Base-by-base conservation (phyloP, 2,888 invertebrate species). In the Eudemis profundana region DNA sequence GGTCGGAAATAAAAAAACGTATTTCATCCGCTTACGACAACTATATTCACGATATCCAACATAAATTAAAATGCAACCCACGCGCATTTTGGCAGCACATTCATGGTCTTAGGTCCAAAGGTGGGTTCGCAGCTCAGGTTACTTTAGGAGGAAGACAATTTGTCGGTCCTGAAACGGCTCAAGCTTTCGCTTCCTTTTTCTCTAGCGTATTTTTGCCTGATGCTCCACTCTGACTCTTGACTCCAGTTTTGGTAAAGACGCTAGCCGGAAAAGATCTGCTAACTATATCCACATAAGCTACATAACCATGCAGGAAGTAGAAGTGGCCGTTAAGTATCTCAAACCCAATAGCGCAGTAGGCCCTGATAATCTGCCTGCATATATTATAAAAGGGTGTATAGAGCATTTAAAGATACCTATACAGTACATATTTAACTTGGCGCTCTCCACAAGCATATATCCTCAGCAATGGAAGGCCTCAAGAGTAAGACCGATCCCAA, bases 51-150 rank as follows among this genome's bases (percentile, higher is more conserved):
- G 23, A 21, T 23, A n/a, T 47, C 7, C 47, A 47, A 12, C 1
- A n/a, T 19, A 47, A 47, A 12, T 21, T 47, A 5, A 23, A 19
- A 47, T 23, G 7, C 14, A 23, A 47, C n/a, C 47, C 47, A n/a
- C 23, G 27, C 47, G 12, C 27, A 1, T 23, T 47, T 7, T 47
- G 47, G 47, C 47, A 47, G 23, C 47, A 47, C 12, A n/a, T 47
- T n/a, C 3, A 47, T 10, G 21, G 46, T 23, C 46, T 46, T 12
- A 46, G n/a, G 15, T 46, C 46, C 4, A 46, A 21, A 19, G 21
- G 23, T 10, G 46, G 46, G 21, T 46, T 46, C n/a, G 46, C 12
- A 12, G 3, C 21, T 46, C 12, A 21, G 12, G 46, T 46, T 12
- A 12, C 10, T 2, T 46, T n/a, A 21, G 23, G 21, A 12, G 21